Conservation (phyloP, 1,140 invertebrate species). For the Olivierus martensii region DNA sequence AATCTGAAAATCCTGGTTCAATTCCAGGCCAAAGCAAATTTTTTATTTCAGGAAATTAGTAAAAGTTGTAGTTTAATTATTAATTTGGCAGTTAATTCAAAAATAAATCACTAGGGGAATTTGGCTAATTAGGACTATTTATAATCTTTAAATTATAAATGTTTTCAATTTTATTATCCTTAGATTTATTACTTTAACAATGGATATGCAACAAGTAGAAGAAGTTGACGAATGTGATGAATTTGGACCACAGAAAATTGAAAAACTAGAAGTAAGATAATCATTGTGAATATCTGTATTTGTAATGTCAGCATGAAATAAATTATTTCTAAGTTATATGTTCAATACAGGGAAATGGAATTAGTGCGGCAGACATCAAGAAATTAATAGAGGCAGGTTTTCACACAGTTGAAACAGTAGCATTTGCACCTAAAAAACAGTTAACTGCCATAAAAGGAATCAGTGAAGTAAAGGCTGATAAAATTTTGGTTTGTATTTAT, state of each 20-base stretch:
- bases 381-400: slow-evolving; percentile 86
- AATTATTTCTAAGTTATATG: not conserved
- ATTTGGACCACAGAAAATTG: slow-evolving; percentile 42
- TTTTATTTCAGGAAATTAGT: too few species aligned
- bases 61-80: too few species aligned
- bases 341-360: slow-evolving; percentile 43
- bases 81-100: too few species aligned
- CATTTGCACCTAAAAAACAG: slow-evolving; percentile 85
- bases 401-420: slow-evolving; percentile 89
- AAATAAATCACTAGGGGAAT: too few species aligned
- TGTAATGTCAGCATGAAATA: not conserved
- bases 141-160: too few species aligned
- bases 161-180: too few species aligned
- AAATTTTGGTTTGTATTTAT: slow-evolving; percentile 52
- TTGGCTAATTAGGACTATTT: too few species aligned
- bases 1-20: too few species aligned
- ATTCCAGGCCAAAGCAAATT: too few species aligned
- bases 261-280: slow-evolving; percentile 42
- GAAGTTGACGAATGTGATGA: slow-evolving; percentile 41
- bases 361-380: slow-evolving; percentile 78
- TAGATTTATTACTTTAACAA: not conserved
- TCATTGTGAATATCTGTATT: not conserved
- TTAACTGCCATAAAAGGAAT: slow-evolving; percentile 88
- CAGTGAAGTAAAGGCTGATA: slow-evolving; percentile 93
- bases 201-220: not conserved